Percentiles rank a stretch among this genome's conserved stretches.
Conservation (phyloP, 2,888 invertebrate genomes). For the Pyrgus malvae region DNA sequence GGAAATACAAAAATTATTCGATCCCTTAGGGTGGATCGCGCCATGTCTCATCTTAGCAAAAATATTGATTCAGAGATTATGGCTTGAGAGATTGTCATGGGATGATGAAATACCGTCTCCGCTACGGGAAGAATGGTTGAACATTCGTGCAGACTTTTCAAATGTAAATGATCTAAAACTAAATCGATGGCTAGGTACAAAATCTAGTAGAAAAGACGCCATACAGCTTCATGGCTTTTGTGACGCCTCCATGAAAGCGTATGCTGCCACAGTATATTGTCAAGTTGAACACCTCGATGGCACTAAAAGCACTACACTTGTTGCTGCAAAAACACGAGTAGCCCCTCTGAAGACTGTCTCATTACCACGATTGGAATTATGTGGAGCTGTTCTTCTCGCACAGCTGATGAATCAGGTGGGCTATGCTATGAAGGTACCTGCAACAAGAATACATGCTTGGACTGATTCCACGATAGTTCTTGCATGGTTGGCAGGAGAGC, state of each 20-base stretch:
- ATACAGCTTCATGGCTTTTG: slow-evolving; percentile 26
- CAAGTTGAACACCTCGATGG: slow-evolving; percentile 5
- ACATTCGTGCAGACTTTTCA: background rate
- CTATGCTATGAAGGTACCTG: background rate
- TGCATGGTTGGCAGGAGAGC: slow-evolving; percentile 19
- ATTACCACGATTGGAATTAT: slow-evolving; percentile 1
- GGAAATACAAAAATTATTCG: slow-evolving; percentile 29
- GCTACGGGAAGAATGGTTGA: background rate
- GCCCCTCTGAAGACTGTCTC: background rate
- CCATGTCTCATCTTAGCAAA: slow-evolving; percentile 26
- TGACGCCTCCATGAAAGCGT: slow-evolving; percentile 27
- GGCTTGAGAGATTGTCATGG: background rate
- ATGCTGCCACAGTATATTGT: slow-evolving; percentile 28
- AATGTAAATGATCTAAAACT: background rate
- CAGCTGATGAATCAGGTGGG: slow-evolving; percentile 3
- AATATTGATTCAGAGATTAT: slow-evolving; percentile 18
- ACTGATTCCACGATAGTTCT: slow-evolving; percentile 10
- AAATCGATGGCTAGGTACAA: background rate
- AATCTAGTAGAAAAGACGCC: background rate
- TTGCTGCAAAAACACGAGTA: background rate
- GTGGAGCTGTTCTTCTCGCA: slow-evolving; percentile 20
- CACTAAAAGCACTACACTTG: background rate
- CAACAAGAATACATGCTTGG: background rate
- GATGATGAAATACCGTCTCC: background rate
- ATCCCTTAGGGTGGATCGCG: slow-evolving; percentile 31